phyloP scores from a whole-genome alignment of 1,140 invertebrate genomes.

The Latrodectus geometricus region DNA sequence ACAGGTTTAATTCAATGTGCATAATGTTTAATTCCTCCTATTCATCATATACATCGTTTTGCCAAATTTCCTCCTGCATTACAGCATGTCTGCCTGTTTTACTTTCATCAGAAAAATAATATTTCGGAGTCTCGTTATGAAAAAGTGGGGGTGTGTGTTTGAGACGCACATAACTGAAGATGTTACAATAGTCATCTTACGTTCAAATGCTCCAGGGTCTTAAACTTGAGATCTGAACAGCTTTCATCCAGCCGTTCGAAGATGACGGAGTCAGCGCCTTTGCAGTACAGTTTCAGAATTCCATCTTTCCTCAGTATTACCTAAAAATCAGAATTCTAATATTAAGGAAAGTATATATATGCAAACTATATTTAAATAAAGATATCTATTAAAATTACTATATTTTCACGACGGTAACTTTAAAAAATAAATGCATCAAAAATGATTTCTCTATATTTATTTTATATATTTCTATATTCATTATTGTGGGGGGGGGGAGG shows the following conservation, averaged over 20 bases:
- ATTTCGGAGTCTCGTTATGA: neutral
- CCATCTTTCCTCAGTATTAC: constrained; percentile 87
- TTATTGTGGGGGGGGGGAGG: too few relatives aligned
- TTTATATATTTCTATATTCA: too few relatives aligned
- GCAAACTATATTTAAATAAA: too few relatives aligned
- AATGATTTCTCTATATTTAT: too few relatives aligned
- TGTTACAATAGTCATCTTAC: constrained; percentile 22
- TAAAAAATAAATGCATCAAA: too few relatives aligned
- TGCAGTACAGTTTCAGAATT: constrained; percentile 91
- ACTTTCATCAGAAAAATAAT: neutral
- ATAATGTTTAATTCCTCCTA: too few relatives aligned
- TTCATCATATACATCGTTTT: neutral
- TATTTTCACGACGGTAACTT: too few relatives aligned
- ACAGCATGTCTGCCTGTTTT: neutral
- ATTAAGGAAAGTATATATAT: neutral
- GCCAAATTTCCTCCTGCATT: neutral
- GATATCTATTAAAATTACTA: too few relatives aligned
- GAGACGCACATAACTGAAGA: neutral
- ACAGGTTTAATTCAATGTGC: too few relatives aligned
- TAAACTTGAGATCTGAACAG: constrained; percentile 79
- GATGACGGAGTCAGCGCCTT: constrained; percentile 98
- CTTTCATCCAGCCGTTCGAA: constrained; percentile 88
- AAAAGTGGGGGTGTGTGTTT: neutral
- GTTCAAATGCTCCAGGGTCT: constrained; percentile 94
- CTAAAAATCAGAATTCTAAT: constrained; percentile 62